Evolutionary conservation across 2,113 vertebrate species (phyloP).

Genomic region (human): DNA sequence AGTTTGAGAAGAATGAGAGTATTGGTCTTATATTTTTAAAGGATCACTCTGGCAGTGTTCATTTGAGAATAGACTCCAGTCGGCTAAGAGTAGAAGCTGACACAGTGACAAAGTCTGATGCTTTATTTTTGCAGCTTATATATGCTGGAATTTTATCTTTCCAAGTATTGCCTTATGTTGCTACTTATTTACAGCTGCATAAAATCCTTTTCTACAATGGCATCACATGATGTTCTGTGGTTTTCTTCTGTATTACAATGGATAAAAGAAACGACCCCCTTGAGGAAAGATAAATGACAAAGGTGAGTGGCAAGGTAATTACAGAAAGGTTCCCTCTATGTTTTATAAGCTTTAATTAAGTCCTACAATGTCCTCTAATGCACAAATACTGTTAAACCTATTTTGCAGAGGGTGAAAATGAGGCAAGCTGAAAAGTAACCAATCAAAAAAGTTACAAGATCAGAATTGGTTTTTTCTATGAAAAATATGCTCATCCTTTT

Average conservation of each 20-base stretch:
- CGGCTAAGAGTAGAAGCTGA: not conserved
- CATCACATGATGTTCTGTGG: not conserved
- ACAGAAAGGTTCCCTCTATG: not conserved
- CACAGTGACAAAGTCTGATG: not conserved
- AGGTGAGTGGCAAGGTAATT: slow-evolving; percentile 46
- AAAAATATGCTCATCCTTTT: not conserved
- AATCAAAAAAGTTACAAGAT: not conserved
- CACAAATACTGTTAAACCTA: slow-evolving; percentile 17
- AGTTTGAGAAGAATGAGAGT: not conserved
- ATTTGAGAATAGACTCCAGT: not conserved
- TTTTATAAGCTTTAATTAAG: slow-evolving; percentile 55
- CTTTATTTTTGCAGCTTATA: slow-evolving; percentile 24
- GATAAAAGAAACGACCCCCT: slow-evolving; percentile 10
- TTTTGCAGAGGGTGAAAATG: slow-evolving; percentile 17
- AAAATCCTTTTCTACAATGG: not conserved
- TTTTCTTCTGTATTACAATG: slow-evolving; percentile 15
- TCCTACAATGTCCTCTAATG: not conserved
- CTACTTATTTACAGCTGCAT: slow-evolving; percentile 32
- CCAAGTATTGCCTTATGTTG: not conserved
- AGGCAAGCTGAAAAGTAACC: not conserved
- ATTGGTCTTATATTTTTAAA: not conserved
- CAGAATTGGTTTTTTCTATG: not conserved
- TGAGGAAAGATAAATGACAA: slow-evolving; percentile 54
- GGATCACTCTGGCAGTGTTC: not conserved
- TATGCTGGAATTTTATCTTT: not conserved